Evolutionary conservation across 37 sponge, comb jelly and placozoan genomes (phyloP).

Genomic region (Haliclona indistincta): DNA sequence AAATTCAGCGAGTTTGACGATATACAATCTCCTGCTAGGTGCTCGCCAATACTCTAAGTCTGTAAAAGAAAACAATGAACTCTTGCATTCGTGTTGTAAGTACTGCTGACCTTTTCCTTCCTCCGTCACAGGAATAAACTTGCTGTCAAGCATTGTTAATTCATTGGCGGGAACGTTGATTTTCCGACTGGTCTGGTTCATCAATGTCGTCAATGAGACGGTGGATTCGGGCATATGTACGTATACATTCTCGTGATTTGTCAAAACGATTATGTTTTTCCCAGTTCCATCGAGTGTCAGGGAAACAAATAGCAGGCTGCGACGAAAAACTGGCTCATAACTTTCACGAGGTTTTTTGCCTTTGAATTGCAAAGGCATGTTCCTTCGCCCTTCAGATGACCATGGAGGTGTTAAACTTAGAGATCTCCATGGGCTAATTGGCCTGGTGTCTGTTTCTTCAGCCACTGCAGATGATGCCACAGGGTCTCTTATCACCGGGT

Average conservation of each 20-base stretch:
- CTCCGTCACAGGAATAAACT: not conserved
- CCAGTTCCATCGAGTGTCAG: too few relatives aligned
- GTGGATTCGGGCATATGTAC: not conserved
- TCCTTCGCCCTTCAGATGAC: too few relatives aligned
- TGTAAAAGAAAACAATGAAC: not conserved
- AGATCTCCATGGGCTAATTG: too few relatives aligned
- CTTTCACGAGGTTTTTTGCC: too few relatives aligned
- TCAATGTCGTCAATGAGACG: not conserved
- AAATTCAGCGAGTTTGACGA: not conserved
- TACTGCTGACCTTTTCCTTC: not conserved
- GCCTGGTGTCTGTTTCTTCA: too few relatives aligned
- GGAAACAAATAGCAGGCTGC: too few relatives aligned
- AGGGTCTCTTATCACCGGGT: too few relatives aligned
- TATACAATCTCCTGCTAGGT: not conserved
- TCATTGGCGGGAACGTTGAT: not conserved
- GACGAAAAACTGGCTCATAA: too few relatives aligned
- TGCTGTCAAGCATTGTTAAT: not conserved
- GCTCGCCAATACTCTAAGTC: constrained; percentile 5
- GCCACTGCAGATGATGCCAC: too few relatives aligned
- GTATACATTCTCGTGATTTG: not conserved
- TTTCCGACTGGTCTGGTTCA: not conserved
- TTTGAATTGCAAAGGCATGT: too few relatives aligned
- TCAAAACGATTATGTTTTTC: too few relatives aligned
- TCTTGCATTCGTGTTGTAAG: not conserved
- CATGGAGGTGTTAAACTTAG: too few relatives aligned